Conservation (phyloP, 1,140 invertebrate genomes). For the Colletes latitarsis region DNA sequence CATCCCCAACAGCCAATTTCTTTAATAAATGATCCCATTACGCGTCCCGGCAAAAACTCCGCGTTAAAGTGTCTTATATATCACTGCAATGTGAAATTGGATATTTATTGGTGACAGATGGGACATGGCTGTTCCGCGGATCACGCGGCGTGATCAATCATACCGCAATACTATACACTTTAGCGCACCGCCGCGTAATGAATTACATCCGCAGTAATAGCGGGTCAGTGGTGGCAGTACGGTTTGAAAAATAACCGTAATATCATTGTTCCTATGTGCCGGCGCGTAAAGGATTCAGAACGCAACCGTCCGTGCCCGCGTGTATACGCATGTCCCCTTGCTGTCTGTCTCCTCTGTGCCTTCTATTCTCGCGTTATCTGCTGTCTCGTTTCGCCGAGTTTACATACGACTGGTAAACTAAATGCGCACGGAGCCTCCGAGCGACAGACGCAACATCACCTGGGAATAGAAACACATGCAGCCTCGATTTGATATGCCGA, state of each 20-base stretch:
- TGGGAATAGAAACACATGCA: conserved; percentile 58
- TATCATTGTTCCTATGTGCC: conserved; percentile 64
- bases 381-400: conserved; percentile 41
- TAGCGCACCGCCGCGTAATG: conserved; percentile 70
- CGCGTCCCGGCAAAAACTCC: conserved; percentile 72
- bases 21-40: conserved; percentile 81
- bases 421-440: conserved; percentile 37
- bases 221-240: conserved; percentile 65
- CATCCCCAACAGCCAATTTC: conserved; percentile 75
- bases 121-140: conserved; percentile 76
- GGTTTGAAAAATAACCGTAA: conserved; percentile 76
- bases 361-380: conserved; percentile 37
- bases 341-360: neutral
- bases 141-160: conserved; percentile 78
- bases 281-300: conserved; percentile 17
- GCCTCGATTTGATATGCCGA: conserved; percentile 66
- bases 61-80: conserved; percentile 80
- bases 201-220: conserved; percentile 74
- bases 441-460: conserved; percentile 52
- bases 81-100: conserved; percentile 80
- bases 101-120: conserved; percentile 81
- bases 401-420: conserved; percentile 41
- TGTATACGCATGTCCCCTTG: neutral
- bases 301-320: neutral
- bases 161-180: conserved; percentile 74